Conservation (phyloP, 2,113 vertebrate genomes). For the Xenopus borealis region DNA sequence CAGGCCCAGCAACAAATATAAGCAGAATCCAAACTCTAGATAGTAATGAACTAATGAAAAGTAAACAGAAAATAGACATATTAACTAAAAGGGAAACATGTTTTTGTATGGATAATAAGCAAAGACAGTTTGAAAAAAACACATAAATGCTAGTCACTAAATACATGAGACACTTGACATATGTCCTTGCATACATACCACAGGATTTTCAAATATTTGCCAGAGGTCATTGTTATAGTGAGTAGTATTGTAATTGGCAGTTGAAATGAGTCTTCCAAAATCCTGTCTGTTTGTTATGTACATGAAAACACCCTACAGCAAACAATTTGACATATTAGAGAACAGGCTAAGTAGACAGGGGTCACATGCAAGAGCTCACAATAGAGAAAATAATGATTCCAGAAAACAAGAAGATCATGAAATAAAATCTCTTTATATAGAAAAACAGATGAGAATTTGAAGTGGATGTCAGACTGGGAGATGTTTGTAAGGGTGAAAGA, state of each 20-base stretch:
- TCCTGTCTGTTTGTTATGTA: slow-evolving; percentile 93
- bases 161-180: no score
- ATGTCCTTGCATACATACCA: slow-evolving; percentile 71
- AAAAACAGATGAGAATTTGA: not conserved
- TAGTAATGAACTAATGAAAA: no score
- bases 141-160: no score
- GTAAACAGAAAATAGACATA: no score
- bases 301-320: slow-evolving; percentile 91
- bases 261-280: slow-evolving; percentile 92
- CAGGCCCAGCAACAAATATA: no score
- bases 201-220: slow-evolving; percentile 97
- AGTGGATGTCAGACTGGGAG: not conserved
- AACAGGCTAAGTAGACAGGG: not conserved
- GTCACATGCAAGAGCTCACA: not conserved
- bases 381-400: not conserved
- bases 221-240: slow-evolving; percentile 94
- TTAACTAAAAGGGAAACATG: no score
- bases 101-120: no score
- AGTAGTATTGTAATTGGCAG: slow-evolving; percentile 92
- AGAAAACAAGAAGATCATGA: not conserved
- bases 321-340: slow-evolving; percentile 29
- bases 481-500: not conserved
- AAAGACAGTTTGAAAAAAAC: no score
- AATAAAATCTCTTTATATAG: no score
- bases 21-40: no score